Percentiles rank a stretch among this genome's conserved stretches.
Conservation (phyloP, 2,888 invertebrate species). For the Callimorpha dominula region DNA sequence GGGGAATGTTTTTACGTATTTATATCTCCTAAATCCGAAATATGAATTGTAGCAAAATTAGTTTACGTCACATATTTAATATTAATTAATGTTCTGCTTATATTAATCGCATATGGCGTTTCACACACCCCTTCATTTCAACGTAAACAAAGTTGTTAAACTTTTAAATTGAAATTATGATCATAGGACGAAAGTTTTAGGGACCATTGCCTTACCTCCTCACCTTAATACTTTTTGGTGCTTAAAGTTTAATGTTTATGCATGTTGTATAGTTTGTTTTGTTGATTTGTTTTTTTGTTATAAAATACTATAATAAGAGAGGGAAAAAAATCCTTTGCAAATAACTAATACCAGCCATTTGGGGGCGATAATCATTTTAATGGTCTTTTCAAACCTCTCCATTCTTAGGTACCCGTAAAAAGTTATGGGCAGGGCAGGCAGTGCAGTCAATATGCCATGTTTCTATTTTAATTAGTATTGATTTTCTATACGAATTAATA, state of each 20-base stretch:
- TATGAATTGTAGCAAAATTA: not conserved
- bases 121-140: slow-evolving; percentile 56
- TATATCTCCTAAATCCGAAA: not conserved
- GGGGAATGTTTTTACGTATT: not conserved
- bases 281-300: too few species aligned
- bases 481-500: too few species aligned
- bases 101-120: slow-evolving; percentile 35
- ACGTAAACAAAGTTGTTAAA: slow-evolving; percentile 65
- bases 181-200: slow-evolving; percentile 64
- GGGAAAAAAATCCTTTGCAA: not conserved
- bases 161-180: slow-evolving; percentile 76
- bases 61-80: not conserved
- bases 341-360: too few species aligned
- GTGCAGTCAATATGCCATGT: too few species aligned
- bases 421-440: too few species aligned
- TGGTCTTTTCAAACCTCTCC: too few species aligned
- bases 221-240: slow-evolving; percentile 41
- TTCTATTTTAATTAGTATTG: too few species aligned
- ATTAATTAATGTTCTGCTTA: slow-evolving; percentile 25
- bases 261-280: too few species aligned
- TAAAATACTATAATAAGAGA: not conserved
- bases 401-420: too few species aligned
- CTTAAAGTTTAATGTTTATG: slow-evolving; percentile 35
- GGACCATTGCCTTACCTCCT: slow-evolving; percentile 54
- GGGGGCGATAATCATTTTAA: too few species aligned